phyloP scores from a whole-genome alignment of 1,140 invertebrate genomes.

The Drosophila willistoni region DNA sequence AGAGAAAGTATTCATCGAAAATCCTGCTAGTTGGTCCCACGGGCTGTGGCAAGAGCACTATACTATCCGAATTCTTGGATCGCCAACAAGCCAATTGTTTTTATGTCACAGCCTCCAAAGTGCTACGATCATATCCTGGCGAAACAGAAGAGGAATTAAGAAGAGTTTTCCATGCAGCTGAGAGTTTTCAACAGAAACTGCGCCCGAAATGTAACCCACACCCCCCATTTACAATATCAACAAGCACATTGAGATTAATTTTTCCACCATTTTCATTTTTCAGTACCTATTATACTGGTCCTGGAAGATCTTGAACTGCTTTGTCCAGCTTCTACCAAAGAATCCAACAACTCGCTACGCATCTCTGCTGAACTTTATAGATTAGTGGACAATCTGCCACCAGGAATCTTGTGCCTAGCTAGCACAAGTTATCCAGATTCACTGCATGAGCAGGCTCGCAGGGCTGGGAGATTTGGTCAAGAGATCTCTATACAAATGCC shows the following conservation, averaged over 20 bases:
- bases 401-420: slow-evolving; percentile 80
- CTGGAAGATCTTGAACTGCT: slow-evolving; percentile 82
- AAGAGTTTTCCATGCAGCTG: slow-evolving; percentile 81
- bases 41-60: slow-evolving; percentile 65
- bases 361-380: slow-evolving; percentile 74
- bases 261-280: background rate
- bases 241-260: background rate
- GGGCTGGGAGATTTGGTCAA: slow-evolving; percentile 80
- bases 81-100: slow-evolving; percentile 62
- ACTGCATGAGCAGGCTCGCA: slow-evolving; percentile 75
- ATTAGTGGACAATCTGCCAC: slow-evolving; percentile 78
- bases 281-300: slow-evolving; percentile 68
- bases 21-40: slow-evolving; percentile 60
- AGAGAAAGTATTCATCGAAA: slow-evolving; percentile 46
- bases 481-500: slow-evolving; percentile 86
- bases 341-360: slow-evolving; percentile 61
- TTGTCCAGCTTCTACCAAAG: slow-evolving; percentile 58
- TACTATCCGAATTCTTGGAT: slow-evolving; percentile 53
- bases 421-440: slow-evolving; percentile 77
- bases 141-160: slow-evolving; percentile 82
- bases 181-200: slow-evolving; percentile 55
- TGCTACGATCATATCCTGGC: slow-evolving; percentile 81
- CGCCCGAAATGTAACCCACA: slow-evolving; percentile 39
- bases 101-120: slow-evolving; percentile 55
- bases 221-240: background rate